phyloP scores from a whole-genome alignment of 1,140 invertebrate genomes.

The Scaptomyza graminum region DNA sequence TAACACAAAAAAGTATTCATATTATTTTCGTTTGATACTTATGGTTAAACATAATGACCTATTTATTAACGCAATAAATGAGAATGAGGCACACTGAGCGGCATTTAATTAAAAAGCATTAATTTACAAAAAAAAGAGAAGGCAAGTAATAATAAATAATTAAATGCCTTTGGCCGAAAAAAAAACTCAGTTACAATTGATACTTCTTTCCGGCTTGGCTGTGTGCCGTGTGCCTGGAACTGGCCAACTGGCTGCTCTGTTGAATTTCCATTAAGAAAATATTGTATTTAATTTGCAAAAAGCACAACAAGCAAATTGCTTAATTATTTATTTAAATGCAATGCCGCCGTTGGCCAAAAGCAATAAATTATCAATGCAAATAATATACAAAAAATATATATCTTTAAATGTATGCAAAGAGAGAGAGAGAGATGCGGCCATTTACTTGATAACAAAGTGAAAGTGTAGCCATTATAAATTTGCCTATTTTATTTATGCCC shows the following conservation, averaged over 20 bases:
- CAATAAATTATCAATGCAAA: constrained; percentile 59
- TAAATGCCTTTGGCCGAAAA: constrained; percentile 48
- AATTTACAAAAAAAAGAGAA: constrained; percentile 13
- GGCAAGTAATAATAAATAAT: constrained; percentile 39
- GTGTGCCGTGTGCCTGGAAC: neutral
- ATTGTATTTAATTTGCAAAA: constrained; percentile 57
- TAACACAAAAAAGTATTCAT: neutral
- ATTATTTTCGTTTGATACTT: neutral
- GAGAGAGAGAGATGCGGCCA: constrained; percentile 30
- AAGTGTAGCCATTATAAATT: constrained; percentile 31
- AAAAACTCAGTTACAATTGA: constrained; percentile 48
- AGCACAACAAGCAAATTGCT: constrained; percentile 57
- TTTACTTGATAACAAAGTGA: constrained; percentile 63
- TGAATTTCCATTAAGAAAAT: constrained; percentile 63
- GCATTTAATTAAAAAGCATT: constrained; percentile 58
- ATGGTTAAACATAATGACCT: constrained; percentile 8
- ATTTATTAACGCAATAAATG: constrained; percentile 38
- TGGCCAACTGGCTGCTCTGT: constrained; percentile 24
- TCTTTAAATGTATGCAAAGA: neutral
- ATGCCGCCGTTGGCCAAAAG: constrained; percentile 31
- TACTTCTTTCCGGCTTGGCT: constrained; percentile 38
- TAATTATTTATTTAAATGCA: constrained; percentile 68
- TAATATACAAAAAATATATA: constrained; percentile 6
- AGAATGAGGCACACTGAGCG: constrained; percentile 31
- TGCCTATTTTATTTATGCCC: constrained; percentile 10